A percentile compares a stretch with the other conserved stretches of the same genome.
These are phyloP conservation scores for Siphlonurus alternatus DNA, from an alignment of 2,888 invertebrate genomes.

Conservation along the genomic window DNA sequence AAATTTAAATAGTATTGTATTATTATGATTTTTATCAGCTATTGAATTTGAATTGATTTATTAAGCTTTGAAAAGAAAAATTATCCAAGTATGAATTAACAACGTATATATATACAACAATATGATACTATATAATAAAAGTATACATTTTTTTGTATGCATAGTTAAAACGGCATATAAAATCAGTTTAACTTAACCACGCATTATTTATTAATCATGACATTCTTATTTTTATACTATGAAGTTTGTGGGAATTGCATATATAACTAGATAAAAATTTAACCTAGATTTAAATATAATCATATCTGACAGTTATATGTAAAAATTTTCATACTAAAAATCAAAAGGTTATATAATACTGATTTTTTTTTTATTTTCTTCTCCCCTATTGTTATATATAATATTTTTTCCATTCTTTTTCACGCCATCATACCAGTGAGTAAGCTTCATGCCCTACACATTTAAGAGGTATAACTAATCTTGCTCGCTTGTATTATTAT, in stretches of 20 bases:
- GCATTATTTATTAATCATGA: background rate
- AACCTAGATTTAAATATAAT: too few species aligned
- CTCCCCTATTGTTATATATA: too few species aligned
- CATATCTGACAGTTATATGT: too few species aligned
- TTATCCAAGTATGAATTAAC: background rate
- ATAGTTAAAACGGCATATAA: too few species aligned
- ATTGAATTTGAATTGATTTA: background rate
- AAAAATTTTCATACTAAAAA: too few species aligned
- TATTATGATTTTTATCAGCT: background rate
- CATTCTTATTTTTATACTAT: background rate
- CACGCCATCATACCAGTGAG: too few species aligned
- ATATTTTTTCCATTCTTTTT: too few species aligned
- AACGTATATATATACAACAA: background rate
- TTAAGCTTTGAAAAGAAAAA: background rate
- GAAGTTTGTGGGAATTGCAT: background rate
- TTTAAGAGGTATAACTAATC: background rate
- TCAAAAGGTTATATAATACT: too few species aligned
- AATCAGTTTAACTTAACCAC: too few species aligned
- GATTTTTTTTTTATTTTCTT: too few species aligned
- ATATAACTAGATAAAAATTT: background rate
- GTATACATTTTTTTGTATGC: background rate
- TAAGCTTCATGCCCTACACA: background rate
- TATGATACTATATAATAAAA: background rate
- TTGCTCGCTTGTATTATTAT: background rate
- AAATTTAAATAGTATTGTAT: background rate